Conservation (phyloP, 2,797 vertebrate genomes). For the Sebastes jordani region DNA sequence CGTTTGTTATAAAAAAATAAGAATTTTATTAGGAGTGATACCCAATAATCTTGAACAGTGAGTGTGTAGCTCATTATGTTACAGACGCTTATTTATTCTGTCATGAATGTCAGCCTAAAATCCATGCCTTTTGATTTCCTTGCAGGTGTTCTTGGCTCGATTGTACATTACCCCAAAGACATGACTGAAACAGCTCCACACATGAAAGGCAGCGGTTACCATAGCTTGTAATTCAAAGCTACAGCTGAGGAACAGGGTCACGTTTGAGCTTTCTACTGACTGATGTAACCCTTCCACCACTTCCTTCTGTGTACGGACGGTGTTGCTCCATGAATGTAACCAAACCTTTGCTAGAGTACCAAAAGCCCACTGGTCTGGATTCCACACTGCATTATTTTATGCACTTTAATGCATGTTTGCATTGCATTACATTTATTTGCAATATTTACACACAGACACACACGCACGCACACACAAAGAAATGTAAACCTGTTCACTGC, state of each 20-base stretch:
- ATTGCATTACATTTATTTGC: too few relatives aligned
- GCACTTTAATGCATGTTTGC: conserved; percentile 25
- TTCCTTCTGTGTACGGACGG: background rate
- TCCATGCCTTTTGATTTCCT: conserved; percentile 6
- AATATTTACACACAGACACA: too few relatives aligned
- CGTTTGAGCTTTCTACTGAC: background rate
- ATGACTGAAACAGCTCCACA: conserved; percentile 17
- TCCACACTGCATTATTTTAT: background rate
- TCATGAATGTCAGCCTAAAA: background rate
- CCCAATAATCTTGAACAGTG: background rate
- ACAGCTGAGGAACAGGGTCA: background rate
- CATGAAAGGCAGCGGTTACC: conserved; percentile 10
- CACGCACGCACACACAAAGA: background rate
- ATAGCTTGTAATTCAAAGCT: conserved; percentile 27
- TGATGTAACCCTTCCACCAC: background rate
- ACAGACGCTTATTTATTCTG: background rate
- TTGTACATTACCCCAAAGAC: conserved; percentile 76
- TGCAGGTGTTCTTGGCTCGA: conserved; percentile 78
- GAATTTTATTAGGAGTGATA: background rate
- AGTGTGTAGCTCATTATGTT: background rate
- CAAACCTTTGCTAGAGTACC: background rate
- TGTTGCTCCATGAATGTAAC: background rate
- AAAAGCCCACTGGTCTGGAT: background rate
- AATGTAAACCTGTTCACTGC: background rate
- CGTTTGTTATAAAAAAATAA: background rate